Percentiles rank a stretch among this genome's conserved stretches.
Evolutionary conservation across 2,888 invertebrate genomes (phyloP).

Genomic region (Tryphoninae sp.): DNA sequence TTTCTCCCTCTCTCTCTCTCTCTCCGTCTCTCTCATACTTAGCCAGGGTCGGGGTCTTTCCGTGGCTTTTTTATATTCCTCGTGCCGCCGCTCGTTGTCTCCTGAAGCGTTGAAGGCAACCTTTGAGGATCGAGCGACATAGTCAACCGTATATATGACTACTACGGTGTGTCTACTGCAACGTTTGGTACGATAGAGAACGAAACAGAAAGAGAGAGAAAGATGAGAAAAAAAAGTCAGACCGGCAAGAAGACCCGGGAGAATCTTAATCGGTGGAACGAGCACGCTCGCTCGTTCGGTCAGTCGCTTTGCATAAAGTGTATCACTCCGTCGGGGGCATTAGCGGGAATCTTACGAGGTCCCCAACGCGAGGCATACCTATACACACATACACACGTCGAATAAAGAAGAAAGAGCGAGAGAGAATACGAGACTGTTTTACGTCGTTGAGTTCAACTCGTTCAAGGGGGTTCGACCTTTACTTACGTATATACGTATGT

Average conservation of each 20-base stretch:
- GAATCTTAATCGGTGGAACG: conserved; percentile 73
- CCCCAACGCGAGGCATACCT: conserved; percentile 4
- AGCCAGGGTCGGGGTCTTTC: conserved; percentile 16
- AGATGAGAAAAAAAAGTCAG: not conserved
- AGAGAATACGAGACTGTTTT: conserved; percentile 30
- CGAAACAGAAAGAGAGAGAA: not conserved
- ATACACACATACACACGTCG: conserved; percentile 5
- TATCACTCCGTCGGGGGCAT: conserved; percentile 65
- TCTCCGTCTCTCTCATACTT: not conserved
- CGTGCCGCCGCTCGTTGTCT: conserved; percentile 36
- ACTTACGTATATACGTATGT: not conserved
- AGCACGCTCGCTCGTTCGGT: conserved; percentile 61
- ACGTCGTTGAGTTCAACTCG: conserved; percentile 38
- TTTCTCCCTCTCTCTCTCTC: conserved; percentile 3
- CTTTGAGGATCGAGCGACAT: conserved; percentile 41
- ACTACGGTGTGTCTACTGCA: conserved; percentile 10
- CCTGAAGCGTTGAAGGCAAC: conserved; percentile 38
- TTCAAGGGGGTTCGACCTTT: conserved; percentile 18
- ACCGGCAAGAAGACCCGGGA: conserved; percentile 39
- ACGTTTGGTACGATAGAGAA: conserved; percentile 3
- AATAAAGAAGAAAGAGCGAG: conserved; percentile 37
- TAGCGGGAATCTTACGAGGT: conserved; percentile 56
- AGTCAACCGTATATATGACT: not conserved
- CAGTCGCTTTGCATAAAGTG: conserved; percentile 73
- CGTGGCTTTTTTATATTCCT: conserved; percentile 38